Conservation (phyloP, 2,797 vertebrate genomes). For the Pangasius mekongensis region DNA sequence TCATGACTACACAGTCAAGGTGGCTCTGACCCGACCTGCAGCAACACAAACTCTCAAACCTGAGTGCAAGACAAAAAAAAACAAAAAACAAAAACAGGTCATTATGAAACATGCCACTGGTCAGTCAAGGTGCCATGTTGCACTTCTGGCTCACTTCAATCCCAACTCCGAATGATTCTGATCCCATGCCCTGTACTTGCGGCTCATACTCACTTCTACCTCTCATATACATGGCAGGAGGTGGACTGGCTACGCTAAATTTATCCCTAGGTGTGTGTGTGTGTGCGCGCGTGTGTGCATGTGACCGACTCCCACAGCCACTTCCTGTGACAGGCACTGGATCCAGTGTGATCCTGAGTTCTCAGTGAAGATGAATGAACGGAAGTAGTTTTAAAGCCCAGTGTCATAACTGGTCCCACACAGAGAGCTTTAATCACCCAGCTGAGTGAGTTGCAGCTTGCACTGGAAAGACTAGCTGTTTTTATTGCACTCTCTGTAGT, state of each 20-base stretch:
- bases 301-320: background rate
- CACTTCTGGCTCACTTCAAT: background rate
- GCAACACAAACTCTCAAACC: constrained; percentile 2
- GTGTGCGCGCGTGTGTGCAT: background rate
- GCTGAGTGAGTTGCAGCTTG: background rate
- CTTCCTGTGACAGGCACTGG: background rate
- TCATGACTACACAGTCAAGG: constrained; percentile 69
- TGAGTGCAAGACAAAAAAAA: background rate
- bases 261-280: background rate
- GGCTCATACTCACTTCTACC: background rate
- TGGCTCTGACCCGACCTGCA: constrained; percentile 51
- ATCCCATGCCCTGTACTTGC: background rate
- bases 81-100: background rate
- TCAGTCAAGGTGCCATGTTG: background rate
- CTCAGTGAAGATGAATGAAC: background rate
- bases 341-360: background rate
- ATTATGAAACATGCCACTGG: background rate
- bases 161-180: background rate
- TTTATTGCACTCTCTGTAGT: background rate
- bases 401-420: background rate
- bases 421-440: background rate
- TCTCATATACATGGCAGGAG: background rate
- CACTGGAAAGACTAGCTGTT: background rate
- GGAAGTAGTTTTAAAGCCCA: background rate
- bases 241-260: background rate